phyloP scores from a whole-genome alignment of 1,140 invertebrate genomes.

The Gryllus bimaculatus region DNA sequence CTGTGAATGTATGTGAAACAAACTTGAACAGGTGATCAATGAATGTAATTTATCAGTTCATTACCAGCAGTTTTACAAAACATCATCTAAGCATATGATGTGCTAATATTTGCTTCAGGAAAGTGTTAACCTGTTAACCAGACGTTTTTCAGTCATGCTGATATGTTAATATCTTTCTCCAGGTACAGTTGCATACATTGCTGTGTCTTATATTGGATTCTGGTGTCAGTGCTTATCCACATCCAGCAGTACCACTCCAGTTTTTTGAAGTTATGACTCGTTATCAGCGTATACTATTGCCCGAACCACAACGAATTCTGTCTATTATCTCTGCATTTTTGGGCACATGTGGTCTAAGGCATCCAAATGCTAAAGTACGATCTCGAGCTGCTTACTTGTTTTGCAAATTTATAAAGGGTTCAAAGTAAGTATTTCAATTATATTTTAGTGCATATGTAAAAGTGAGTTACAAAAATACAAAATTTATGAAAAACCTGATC shows the following conservation, averaged over 20 bases:
- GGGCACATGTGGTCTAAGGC: slow-evolving; percentile 42
- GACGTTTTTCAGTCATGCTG: too few species aligned
- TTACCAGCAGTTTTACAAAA: not conserved
- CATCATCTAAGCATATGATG: not conserved
- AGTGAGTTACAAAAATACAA: slow-evolving; percentile 7
- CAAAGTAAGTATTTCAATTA: slow-evolving; percentile 34
- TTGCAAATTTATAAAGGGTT: slow-evolving; percentile 42
- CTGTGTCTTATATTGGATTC: slow-evolving; percentile 38
- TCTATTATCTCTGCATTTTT: slow-evolving; percentile 42
- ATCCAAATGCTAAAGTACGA: slow-evolving; percentile 37
- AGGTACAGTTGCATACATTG: slow-evolving; percentile 36
- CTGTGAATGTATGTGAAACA: not conserved
- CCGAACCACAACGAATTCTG: slow-evolving; percentile 40
- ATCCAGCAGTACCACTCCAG: slow-evolving; percentile 40
- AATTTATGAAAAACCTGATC: too few species aligned
- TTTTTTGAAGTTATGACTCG: slow-evolving; percentile 46
- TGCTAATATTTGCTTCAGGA: not conserved
- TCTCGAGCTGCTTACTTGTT: slow-evolving; percentile 45
- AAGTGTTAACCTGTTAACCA: not conserved
- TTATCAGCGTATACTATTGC: slow-evolving; percentile 46
- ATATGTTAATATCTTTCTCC: not conserved
- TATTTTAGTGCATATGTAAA: not conserved
- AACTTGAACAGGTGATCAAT: not conserved
- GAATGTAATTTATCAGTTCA: not conserved
- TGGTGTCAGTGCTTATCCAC: slow-evolving; percentile 38